Evolutionary conservation across 2,113 vertebrate species (phyloP).

Genomic region (Odocoileus virginianus): DNA sequence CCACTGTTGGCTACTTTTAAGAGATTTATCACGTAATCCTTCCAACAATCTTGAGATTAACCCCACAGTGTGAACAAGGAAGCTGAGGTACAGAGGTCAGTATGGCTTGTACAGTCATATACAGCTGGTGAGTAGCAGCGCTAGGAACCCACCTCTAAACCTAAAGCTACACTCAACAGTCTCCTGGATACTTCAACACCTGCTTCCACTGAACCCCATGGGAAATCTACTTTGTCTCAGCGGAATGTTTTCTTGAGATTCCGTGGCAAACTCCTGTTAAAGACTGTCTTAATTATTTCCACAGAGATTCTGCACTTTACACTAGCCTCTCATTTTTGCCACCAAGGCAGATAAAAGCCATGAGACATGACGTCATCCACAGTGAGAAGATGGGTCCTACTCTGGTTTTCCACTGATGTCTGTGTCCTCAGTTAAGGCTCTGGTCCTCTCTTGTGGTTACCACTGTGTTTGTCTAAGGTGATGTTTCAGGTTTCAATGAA

Average conservation of each 20-base stretch:
- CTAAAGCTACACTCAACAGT: not conserved
- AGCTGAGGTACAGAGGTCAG: not conserved
- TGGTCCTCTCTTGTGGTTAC: not conserved
- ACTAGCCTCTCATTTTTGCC: not conserved
- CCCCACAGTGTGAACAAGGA: not conserved
- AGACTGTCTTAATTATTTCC: not conserved
- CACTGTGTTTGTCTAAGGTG: not conserved
- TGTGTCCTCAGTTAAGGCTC: not conserved
- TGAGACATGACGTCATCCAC: not conserved
- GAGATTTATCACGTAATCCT: not conserved
- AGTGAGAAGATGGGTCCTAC: not conserved
- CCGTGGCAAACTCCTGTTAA: not conserved
- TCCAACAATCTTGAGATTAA: not conserved
- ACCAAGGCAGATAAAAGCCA: not conserved
- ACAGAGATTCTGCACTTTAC: not conserved
- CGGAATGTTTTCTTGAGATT: not conserved
- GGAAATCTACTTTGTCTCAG: not conserved
- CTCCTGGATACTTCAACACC: not conserved
- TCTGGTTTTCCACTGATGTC: not conserved
- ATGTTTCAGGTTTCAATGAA: not conserved
- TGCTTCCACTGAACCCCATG: not conserved
- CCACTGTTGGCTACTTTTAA: not conserved
- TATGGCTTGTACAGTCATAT: not conserved
- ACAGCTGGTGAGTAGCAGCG: not conserved
- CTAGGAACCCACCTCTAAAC: not conserved